phyloP scores from a whole-genome alignment of 2,113 vertebrate genomes.

The Herpailurus yagouaroundi region DNA sequence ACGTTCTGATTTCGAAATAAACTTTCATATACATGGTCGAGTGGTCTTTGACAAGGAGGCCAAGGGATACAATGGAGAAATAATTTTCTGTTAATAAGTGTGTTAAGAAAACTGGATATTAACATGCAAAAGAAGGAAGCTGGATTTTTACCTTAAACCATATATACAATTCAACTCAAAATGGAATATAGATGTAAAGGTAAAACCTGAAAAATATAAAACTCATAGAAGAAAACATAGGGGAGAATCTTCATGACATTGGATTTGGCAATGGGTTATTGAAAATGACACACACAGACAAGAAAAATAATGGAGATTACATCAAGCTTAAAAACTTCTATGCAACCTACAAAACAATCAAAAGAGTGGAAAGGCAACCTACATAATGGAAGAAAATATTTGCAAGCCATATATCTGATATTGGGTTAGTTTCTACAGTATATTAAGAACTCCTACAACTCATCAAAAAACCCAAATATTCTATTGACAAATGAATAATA shows the following conservation, averaged over 20 bases:
- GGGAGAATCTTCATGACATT: neutral
- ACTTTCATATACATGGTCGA: neutral
- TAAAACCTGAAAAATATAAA: neutral
- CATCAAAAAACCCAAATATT: neutral
- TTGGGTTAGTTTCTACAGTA: neutral
- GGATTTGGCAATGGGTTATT: neutral
- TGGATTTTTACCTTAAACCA: neutral
- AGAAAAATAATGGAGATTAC: neutral
- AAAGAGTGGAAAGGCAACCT: neutral
- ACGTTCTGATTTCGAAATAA: neutral
- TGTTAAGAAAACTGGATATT: neutral
- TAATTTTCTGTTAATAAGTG: neutral
- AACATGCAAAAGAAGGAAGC: neutral
- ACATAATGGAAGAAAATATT: neutral
- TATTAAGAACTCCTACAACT: neutral
- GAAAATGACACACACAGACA: neutral
- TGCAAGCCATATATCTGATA: neutral
- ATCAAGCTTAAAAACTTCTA: neutral
- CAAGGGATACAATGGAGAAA: neutral
- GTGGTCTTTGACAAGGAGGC: neutral
- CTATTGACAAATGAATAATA: neutral
- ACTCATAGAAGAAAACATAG: neutral
- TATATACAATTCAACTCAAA: neutral
- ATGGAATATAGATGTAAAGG: neutral
- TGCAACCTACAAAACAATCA: neutral